Evolutionary conservation across 2,113 vertebrate genomes (phyloP).

Genomic region (Struthio camelus): DNA sequence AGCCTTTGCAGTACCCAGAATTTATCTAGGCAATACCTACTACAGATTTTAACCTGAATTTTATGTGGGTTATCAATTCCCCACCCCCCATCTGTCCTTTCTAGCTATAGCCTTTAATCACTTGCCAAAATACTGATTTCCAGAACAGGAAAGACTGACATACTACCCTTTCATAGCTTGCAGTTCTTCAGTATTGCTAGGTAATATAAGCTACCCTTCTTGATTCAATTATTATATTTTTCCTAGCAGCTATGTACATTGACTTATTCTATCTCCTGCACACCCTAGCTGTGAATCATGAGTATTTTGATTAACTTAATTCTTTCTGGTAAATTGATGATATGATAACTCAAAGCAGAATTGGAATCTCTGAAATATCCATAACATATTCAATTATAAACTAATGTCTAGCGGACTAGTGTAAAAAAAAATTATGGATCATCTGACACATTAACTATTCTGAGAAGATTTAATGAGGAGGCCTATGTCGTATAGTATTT

Average conservation of each 20-base stretch:
- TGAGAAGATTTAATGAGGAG: background rate
- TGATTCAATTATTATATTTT: background rate
- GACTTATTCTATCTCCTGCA: no score
- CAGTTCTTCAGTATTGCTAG: background rate
- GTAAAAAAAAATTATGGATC: background rate
- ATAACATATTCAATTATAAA: background rate
- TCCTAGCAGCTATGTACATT: background rate
- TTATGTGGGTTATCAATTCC: background rate
- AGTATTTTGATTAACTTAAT: background rate
- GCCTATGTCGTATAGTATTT: background rate
- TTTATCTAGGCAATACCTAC: no score
- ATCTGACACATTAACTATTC: background rate
- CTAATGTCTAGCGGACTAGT: background rate
- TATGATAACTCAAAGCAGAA: background rate
- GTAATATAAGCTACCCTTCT: background rate
- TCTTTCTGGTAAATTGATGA: background rate
- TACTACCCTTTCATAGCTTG: background rate
- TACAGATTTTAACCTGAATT: background rate
- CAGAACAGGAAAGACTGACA: background rate
- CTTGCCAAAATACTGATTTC: background rate
- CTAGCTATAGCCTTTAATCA: background rate
- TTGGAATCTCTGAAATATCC: background rate
- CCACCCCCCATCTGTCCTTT: background rate
- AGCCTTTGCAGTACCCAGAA: background rate
- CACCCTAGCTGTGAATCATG: no score